Conservation (phyloP, 1,140 invertebrate genomes). For the Hormaphis cornu region DNA sequence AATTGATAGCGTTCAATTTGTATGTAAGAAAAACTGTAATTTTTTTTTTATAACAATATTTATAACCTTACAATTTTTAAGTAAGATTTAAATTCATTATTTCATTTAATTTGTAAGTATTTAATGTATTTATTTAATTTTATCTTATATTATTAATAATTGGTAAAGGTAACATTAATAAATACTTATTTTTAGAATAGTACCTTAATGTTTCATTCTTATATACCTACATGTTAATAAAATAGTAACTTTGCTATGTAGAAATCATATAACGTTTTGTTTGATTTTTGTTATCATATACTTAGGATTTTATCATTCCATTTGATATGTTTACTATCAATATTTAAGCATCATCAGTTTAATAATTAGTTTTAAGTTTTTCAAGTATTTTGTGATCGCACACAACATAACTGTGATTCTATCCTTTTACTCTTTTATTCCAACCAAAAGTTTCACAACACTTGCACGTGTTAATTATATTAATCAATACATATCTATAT, state of each 20-base stretch:
- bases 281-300: conserved; percentile 23
- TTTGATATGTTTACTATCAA: background rate
- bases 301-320: conserved; percentile 2
- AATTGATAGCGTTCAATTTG: too few relatives aligned
- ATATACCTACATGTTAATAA: conserved; percentile 15
- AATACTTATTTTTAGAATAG: conserved; percentile 13
- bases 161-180: conserved; percentile 24
- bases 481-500: background rate
- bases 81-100: background rate
- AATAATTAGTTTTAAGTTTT: background rate
- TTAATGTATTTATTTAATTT: conserved; percentile 12
- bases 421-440: background rate
- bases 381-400: conserved; percentile 23
- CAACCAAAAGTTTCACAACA: background rate
- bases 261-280: background rate
- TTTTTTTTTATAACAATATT: background rate
- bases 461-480: background rate
- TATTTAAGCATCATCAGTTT: background rate
- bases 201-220: background rate
- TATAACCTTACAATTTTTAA: background rate
- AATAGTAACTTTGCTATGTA: background rate
- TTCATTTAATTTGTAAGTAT: conserved; percentile 4
- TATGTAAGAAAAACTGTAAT: conserved; percentile 1
- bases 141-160: background rate
- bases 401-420: conserved; percentile 17